Conservation (phyloP, 2,888 invertebrate species). For the Temnothorax rugatulus region DNA sequence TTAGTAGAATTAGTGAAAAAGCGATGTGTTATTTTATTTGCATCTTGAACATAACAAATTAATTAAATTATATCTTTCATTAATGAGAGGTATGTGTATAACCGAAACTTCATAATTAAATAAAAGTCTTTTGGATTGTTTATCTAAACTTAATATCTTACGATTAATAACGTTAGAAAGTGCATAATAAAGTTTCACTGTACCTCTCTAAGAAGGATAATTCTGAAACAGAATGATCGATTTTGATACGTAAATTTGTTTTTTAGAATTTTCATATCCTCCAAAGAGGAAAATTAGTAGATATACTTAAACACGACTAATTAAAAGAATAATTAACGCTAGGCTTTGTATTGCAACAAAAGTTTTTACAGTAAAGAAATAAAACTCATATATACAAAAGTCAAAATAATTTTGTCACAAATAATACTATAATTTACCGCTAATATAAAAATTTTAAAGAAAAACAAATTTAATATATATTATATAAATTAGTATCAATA, state of each 20-base stretch:
- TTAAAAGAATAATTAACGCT: neutral
- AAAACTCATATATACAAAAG: constrained; percentile 6
- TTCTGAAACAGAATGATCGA: neutral
- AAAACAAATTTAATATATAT: neutral
- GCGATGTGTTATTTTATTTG: constrained; percentile 32
- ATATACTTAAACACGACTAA: constrained; percentile 8
- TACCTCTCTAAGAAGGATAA: neutral
- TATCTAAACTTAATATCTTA: neutral
- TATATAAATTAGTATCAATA: neutral
- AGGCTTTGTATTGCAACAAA: neutral
- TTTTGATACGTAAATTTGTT: neutral
- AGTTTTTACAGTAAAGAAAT: neutral
- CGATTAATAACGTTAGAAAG: neutral
- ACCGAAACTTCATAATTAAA: neutral
- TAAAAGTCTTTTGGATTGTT: neutral
- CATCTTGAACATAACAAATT: neutral
- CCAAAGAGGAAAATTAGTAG: neutral
- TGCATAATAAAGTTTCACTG: neutral
- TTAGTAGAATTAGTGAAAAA: constrained; percentile 59
- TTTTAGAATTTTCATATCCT: neutral
- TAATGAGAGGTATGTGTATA: neutral
- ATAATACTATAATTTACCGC: neutral
- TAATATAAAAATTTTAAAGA: constrained; percentile 21
- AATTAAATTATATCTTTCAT: constrained; percentile 19
- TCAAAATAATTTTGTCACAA: neutral